Evolutionary conservation across 2,797 vertebrate species (phyloP).

Genomic region (Sebastolobus alascanus): DNA sequence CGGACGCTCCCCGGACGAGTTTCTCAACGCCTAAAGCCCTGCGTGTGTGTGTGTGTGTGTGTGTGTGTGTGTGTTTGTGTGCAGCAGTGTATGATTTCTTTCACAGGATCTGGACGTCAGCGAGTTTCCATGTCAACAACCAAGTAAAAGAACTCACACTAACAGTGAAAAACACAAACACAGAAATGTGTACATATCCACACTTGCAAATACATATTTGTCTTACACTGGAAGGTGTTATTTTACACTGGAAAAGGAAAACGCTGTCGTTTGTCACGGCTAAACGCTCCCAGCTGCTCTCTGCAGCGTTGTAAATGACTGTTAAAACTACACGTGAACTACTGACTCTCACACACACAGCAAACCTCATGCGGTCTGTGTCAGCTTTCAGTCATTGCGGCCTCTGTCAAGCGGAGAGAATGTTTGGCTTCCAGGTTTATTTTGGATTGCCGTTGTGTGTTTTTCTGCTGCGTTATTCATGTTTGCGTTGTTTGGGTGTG

Average conservation of each 20-base stretch:
- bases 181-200: neutral
- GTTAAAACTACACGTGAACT: slow-evolving; percentile 35
- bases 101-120: slow-evolving; percentile 27
- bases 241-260: slow-evolving; percentile 1
- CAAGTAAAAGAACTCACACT: slow-evolving; percentile 29
- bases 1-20: slow-evolving; percentile 86
- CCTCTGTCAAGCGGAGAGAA: slow-evolving; percentile 2
- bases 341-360: slow-evolving; percentile 19
- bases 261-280: neutral
- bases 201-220: slow-evolving; percentile 3
- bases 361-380: slow-evolving; percentile 6
- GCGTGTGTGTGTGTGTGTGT: neutral
- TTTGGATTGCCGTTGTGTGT: neutral
- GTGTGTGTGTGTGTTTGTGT: neutral
- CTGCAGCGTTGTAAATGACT: slow-evolving; percentile 29
- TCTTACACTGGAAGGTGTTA: slow-evolving; percentile 13
- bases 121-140: slow-evolving; percentile 11
- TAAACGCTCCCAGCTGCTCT: neutral
- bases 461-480: neutral
- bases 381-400: neutral
- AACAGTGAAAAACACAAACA: neutral
- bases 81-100: neutral
- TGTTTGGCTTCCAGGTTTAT: slow-evolving; percentile 12
- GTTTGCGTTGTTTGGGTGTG: slow-evolving; percentile 48
- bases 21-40: slow-evolving; percentile 84